Evolutionary conservation across 92 coral and sea anemone genomes (phyloP), one percentile per base, ranked within the genome.

Genomic region (Montipora capitata): DNA sequence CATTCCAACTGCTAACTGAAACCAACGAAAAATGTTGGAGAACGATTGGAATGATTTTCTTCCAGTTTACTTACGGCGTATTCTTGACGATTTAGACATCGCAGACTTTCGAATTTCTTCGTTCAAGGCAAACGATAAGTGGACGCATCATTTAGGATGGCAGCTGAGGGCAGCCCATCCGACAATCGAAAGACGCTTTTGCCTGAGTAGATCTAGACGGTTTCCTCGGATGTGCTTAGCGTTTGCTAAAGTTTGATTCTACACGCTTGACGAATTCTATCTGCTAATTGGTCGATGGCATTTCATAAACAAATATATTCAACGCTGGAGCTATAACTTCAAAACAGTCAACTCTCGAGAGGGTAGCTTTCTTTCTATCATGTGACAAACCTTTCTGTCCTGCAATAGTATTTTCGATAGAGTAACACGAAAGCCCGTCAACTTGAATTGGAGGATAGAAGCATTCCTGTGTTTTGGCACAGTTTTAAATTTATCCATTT

Each of bases 1-100:
- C n/a, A 59, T 59, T 12, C 9, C 51, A 45, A 27, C 51, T 59
- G 18, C 52, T 0, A 16, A 63, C 5, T 63, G 68, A 3, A 17
- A 6, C 52, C 52, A 5, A n/a, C 18, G 3, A 0, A 35, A 67
- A 77, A 14, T 11, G 16, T 7, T 7, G 67, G 68, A 57, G 42
- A 66, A 27, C 35, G 18, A 57, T 70, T 2, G 57, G 5, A 82
- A 57, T 61, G 45, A 57, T 57, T 57, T 57, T 40, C 40, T 20
- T 6, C 10, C 18, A 7, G 41, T 43, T 41, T 10, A 73, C 87
- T 83, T 73, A 83, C 87, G 63, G 0, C 78, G 87, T 56, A 56
- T 83, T 72, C 87, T 59, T 27, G 79, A 64, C 10, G 87, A 18
- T 14, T 41, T 15, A 27, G 87, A 72, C 87, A 83, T 83, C 51